phyloP scores from a whole-genome alignment of 2,888 invertebrate genomes.

The Hyposoter dolosus region DNA sequence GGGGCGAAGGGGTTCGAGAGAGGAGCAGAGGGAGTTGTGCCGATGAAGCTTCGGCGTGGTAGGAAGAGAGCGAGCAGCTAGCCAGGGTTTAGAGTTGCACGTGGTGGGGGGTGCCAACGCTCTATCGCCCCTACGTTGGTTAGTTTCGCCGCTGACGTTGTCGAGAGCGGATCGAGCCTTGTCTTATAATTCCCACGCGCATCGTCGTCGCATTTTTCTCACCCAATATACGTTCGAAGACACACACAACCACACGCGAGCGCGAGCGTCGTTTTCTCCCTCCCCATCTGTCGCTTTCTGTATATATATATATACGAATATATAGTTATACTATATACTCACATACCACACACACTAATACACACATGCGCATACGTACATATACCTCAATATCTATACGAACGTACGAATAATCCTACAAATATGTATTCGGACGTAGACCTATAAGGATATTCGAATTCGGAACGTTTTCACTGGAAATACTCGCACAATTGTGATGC shows the following conservation, averaged over 20 bases:
- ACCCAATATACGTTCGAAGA: constrained; percentile 53
- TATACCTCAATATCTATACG: neutral
- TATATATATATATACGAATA: neutral
- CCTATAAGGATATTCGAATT: constrained; percentile 10
- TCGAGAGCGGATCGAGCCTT: constrained; percentile 75
- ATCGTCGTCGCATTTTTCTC: constrained; percentile 58
- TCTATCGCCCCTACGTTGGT: constrained; percentile 76
- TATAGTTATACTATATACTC: too few relatives aligned
- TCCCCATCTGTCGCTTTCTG: neutral
- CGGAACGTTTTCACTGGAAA: constrained; percentile 8
- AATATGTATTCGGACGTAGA: neutral
- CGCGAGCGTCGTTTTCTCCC: constrained; percentile 32
- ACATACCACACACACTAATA: neutral
- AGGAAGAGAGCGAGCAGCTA: constrained; percentile 54
- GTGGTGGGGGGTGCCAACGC: constrained; percentile 75
- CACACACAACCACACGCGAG: constrained; percentile 1
- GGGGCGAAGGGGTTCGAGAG: constrained; percentile 45
- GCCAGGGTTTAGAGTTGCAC: constrained; percentile 25
- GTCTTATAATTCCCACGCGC: constrained; percentile 65
- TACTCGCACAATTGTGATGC: constrained; percentile 9
- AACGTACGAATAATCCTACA: neutral
- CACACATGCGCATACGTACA: neutral
- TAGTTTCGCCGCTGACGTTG: constrained; percentile 81
- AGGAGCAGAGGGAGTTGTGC: neutral
- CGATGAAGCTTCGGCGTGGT: constrained; percentile 34